Evolutionary conservation across 2,888 invertebrate species (phyloP).

Genomic region (Drosophila pseudotalamancana): DNA sequence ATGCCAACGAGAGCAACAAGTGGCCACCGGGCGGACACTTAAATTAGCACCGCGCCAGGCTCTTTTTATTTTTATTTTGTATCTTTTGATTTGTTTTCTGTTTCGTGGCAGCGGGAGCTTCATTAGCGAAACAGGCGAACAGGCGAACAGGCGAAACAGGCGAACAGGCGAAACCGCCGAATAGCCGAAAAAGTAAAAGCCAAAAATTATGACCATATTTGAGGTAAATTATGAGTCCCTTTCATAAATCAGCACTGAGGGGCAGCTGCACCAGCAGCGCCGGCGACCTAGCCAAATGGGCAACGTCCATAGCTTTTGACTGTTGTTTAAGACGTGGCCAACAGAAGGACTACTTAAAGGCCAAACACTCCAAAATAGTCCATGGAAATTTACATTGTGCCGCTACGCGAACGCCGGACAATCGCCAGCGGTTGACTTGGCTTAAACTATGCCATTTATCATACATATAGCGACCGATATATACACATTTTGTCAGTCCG

Average conservation of each 20-base stretch:
- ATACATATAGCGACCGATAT: slow-evolving; percentile 58
- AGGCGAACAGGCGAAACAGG: no score
- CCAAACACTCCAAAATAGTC: slow-evolving; percentile 63
- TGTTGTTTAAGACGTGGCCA: slow-evolving; percentile 41
- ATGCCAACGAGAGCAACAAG: slow-evolving; percentile 59
- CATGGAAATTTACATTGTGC: slow-evolving; percentile 74
- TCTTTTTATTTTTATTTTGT: slow-evolving; percentile 19
- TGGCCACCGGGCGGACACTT: slow-evolving; percentile 63
- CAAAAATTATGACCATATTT: slow-evolving; percentile 81
- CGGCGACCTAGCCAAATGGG: slow-evolving; percentile 64
- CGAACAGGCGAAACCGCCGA: no score
- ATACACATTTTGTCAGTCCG: slow-evolving; percentile 64
- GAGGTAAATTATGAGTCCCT: slow-evolving; percentile 80
- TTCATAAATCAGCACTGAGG: slow-evolving; percentile 70
- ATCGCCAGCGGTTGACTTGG: slow-evolving; percentile 74
- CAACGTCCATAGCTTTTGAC: slow-evolving; percentile 13
- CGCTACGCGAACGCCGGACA: slow-evolving; percentile 38
- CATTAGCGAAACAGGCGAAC: slow-evolving; percentile 70
- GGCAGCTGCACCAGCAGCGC: slow-evolving; percentile 35
- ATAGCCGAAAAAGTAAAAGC: slow-evolving; percentile 70
- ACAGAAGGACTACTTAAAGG: slow-evolving; percentile 57
- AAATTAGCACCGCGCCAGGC: slow-evolving; percentile 55
- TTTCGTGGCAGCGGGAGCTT: slow-evolving; percentile 51
- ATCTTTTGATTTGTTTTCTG: slow-evolving; percentile 43
- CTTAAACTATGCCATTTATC: slow-evolving; percentile 81